These are phyloP conservation scores for Sisor rabdophorus DNA, from an alignment of 2,113 vertebrate species.

Conservation along the genomic window DNA sequence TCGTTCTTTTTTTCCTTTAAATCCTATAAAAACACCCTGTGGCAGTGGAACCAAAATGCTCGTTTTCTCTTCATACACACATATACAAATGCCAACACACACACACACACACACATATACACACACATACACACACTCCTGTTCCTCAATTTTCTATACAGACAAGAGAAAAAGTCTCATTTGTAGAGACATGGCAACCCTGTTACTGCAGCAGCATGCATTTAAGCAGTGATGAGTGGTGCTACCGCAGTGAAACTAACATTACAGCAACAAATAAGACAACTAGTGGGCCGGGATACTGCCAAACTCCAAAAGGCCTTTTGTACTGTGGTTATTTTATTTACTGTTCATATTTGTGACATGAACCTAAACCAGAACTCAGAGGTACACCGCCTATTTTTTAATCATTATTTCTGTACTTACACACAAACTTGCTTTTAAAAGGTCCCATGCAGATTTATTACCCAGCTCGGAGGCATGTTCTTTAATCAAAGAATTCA, in stretches of 20 bases:
- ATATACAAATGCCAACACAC: no score
- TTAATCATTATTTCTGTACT: not conserved
- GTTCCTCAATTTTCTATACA: conserved; percentile 9
- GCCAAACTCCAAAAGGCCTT: not conserved
- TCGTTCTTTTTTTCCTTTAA: conserved; percentile 31
- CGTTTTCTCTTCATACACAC: conserved; percentile 1
- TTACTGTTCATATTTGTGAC: not conserved
- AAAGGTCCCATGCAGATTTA: no score
- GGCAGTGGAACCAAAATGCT: conserved; percentile 7
- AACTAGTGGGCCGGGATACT: no score
- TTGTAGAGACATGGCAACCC: conserved; percentile 17
- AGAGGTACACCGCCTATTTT: not conserved
- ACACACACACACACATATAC: not conserved
- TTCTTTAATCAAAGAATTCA: not conserved
- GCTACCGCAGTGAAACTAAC: not conserved
- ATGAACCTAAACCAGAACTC: not conserved
- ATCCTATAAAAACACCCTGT: conserved; percentile 34
- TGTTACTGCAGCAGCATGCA: conserved; percentile 32
- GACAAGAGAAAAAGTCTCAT: not conserved
- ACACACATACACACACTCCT: not conserved
- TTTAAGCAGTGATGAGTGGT: conserved; percentile 10
- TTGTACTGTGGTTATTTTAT: not conserved
- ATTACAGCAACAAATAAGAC: not conserved
- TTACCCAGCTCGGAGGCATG: no score
- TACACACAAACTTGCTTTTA: no score